These are phyloP conservation scores for Tetramorium parvispinum DNA, from an alignment of 1,140 invertebrate genomes.

Conservation along the genomic window DNA sequence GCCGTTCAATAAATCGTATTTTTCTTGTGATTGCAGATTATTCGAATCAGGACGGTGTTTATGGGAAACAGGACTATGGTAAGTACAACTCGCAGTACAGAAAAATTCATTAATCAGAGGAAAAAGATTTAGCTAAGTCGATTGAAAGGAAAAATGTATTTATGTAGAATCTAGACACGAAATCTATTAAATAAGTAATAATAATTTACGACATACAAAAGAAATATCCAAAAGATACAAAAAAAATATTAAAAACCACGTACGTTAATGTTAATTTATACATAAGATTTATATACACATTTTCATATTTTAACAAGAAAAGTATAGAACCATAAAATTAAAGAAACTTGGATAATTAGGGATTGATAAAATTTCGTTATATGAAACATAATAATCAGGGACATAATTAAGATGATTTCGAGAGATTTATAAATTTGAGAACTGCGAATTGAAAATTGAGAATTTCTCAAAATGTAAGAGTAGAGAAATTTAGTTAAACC, in stretches of 20 bases:
- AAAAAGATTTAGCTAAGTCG: slow-evolving; percentile 23
- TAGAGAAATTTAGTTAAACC: background rate
- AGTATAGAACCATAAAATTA: slow-evolving; percentile 4
- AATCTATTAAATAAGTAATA: slow-evolving; percentile 11
- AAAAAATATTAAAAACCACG: background rate
- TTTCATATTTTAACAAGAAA: slow-evolving; percentile 17
- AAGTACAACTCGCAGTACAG: slow-evolving; percentile 79
- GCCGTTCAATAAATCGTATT: slow-evolving; percentile 24
- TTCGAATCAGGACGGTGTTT: slow-evolving; percentile 81
- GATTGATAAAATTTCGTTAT: background rate
- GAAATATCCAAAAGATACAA: background rate
- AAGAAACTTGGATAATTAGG: slow-evolving; percentile 1
- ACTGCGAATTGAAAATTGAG: background rate
- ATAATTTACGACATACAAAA: background rate
- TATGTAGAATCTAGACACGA: background rate
- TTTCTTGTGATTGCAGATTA: slow-evolving; percentile 81
- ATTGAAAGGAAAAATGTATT: background rate
- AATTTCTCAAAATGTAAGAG: background rate
- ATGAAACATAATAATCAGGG: background rate
- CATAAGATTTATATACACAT: background rate
- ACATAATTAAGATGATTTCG: background rate
- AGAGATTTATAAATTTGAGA: slow-evolving; percentile 2
- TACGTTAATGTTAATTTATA: slow-evolving; percentile 2
- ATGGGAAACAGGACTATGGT: slow-evolving; percentile 85
- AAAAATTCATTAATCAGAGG: slow-evolving; percentile 48